Conservation (phyloP, 2,888 invertebrate species). For the Crossocerus cetratus region DNA sequence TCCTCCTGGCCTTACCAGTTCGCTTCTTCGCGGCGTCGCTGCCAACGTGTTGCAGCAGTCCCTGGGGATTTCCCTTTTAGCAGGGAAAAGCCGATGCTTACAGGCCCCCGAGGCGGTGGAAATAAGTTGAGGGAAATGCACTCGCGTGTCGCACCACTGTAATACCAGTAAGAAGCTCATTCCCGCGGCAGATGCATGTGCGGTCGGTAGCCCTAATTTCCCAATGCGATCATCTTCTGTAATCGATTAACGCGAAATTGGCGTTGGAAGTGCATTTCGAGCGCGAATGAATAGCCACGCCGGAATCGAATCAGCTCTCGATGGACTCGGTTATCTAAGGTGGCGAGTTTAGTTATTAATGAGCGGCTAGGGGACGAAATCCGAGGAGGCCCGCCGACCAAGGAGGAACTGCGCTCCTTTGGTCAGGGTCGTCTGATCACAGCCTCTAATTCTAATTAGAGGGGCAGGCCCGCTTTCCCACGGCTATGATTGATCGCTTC, state of each 20-base stretch:
- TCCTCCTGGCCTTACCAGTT: background rate
- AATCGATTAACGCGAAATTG: constrained; percentile 2
- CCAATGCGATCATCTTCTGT: constrained; percentile 5
- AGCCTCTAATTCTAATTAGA: background rate
- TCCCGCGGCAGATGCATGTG: background rate
- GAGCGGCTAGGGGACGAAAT: no score
- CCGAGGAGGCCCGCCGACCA: background rate
- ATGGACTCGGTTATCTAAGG: background rate
- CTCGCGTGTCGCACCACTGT: constrained; percentile 1
- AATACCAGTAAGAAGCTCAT: background rate
- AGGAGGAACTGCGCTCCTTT: constrained; percentile 1
- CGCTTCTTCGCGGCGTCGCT: constrained; percentile 11
- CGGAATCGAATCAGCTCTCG: background rate
- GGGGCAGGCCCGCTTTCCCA: constrained; percentile 9
- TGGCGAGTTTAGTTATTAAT: background rate
- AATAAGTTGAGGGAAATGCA: constrained; percentile 6
- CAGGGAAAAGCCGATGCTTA: constrained; percentile 11
- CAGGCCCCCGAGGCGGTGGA: background rate
- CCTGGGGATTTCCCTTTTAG: constrained; percentile 42
- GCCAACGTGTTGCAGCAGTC: constrained; percentile 26
- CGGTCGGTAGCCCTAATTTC: background rate
- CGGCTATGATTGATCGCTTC: constrained; percentile 9
- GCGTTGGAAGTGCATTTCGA: background rate
- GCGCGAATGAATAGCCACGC: no score
- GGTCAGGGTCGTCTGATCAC: background rate